A percentile compares a stretch with the other conserved stretches of the same genome.
Evolutionary conservation across 2,888 invertebrate genomes (phyloP).

Genomic region (Pristionchus arcanus): DNA sequence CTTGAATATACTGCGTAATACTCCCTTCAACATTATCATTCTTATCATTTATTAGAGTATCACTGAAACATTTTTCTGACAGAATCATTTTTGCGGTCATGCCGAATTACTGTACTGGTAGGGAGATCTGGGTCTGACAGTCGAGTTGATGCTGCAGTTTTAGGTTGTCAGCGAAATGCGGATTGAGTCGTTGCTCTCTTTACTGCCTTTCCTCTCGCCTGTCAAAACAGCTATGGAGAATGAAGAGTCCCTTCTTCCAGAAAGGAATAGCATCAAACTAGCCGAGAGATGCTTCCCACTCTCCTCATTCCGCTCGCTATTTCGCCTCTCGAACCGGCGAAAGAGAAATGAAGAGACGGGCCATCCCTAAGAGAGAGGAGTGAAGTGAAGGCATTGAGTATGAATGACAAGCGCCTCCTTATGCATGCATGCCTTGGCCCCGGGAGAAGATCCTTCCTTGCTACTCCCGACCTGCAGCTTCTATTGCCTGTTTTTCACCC

Average conservation of each 20-base stretch:
- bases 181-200: not conserved
- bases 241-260: not conserved
- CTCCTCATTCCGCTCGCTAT: too few species aligned
- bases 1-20: not conserved
- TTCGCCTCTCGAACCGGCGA: too few species aligned
- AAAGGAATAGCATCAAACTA: conserved; percentile 40
- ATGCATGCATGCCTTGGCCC: conserved; percentile 26
- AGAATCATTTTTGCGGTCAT: too few species aligned
- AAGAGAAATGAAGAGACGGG: not conserved
- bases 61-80: too few species aligned
- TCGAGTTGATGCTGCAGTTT: not conserved
- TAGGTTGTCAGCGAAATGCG: not conserved
- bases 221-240: not conserved
- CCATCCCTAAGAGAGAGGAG: not conserved
- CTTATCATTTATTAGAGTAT: too few species aligned
- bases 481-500: not conserved
- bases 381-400: not conserved
- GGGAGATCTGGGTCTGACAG: conserved; percentile 2
- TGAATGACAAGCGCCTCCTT: conserved; percentile 29
- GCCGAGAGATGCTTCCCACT: not conserved
- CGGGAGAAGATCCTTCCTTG: not conserved
- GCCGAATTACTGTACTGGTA: not conserved
- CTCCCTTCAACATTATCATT: not conserved
- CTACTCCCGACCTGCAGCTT: not conserved
- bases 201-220: not conserved